Evolutionary conservation across 2,113 vertebrate genomes (phyloP).

Genomic region (Varanus komodoensis): DNA sequence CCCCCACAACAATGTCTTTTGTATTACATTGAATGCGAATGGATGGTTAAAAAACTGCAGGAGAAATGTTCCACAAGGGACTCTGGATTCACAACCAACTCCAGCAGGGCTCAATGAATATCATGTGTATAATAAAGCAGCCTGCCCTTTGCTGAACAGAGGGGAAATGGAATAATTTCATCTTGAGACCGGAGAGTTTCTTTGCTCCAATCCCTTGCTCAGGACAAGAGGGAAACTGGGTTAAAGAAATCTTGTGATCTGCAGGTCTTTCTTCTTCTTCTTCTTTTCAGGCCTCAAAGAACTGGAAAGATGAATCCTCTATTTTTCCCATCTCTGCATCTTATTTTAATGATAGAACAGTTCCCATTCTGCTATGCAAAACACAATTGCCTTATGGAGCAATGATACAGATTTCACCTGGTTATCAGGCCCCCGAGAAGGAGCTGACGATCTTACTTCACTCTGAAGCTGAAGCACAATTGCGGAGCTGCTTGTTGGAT

Average conservation of each 20-base stretch:
- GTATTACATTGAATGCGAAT: too few relatives aligned
- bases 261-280: background rate
- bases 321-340: background rate
- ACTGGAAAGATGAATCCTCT: background rate
- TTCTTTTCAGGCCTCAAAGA: background rate
- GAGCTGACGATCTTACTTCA: conserved; percentile 10
- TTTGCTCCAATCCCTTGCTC: background rate
- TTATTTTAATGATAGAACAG: background rate
- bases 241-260: background rate
- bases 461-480: conserved; percentile 5
- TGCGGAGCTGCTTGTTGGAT: background rate
- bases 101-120: background rate
- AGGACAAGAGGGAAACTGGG: background rate
- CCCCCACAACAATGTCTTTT: too few relatives aligned
- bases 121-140: background rate
- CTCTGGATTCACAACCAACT: background rate
- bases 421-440: background rate
- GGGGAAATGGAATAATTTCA: conserved; percentile 2
- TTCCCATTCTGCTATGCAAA: background rate
- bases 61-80: background rate
- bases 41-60: too few relatives aligned
- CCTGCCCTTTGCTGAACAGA: background rate
- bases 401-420: background rate
- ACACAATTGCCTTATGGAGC: background rate
- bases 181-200: background rate